Base-by-base conservation (phyloP, 92 coral and sea anemone species). In the Paragorgia papillata region DNA sequence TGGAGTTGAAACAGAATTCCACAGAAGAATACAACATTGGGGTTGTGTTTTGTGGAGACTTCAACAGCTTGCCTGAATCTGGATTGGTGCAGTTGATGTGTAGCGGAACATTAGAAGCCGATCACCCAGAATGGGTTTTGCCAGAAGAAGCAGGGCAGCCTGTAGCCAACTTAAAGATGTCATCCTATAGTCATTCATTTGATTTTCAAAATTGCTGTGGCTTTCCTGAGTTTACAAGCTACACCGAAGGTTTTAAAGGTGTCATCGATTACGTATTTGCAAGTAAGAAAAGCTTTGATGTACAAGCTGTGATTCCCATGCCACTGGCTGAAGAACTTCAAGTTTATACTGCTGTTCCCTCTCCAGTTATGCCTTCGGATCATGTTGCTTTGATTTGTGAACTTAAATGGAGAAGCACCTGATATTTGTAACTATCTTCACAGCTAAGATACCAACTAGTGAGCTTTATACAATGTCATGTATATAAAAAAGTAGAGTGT, bases 361-460 rank as follows among this genome's bases (percentile, higher is more conserved):
- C 99, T 14, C 97, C 92, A 53, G 97, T 91, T 13, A 76, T 91
- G 89, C 96, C 99, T 0, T 95, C 99, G 57, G 99, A 95, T 69
- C 99, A 95, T 80, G 58, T 95, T 26, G 99, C 99, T 26, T 79
- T 95, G 27, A 86, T 91, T 26, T 95, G 99, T 85, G 99, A 95
- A 49, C 88, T 95, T 35, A 85, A 65, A 50, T 94, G 98, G 97
- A 88, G 75, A 43, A 39, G 58, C 10, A 0, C 26, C 25, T 21
- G 58, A 68, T 17, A 21, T 15, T 46, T 39, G n/a, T n/a, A n/a
- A n/a, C n/a, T n/a, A n/a, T n/a, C n/a, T n/a, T n/a, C n/a, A n/a
- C n/a, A n/a, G n/a, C n/a, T n/a, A n/a, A n/a, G n/a, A n/a, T n/a
- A n/a, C n/a, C n/a, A n/a, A n/a, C n/a, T n/a, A n/a, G n/a, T n/a